Evolutionary conservation across 1,140 invertebrate species (phyloP), one percentile per base, ranked within the genome.

Genomic region (Subanguina moxae): DNA sequence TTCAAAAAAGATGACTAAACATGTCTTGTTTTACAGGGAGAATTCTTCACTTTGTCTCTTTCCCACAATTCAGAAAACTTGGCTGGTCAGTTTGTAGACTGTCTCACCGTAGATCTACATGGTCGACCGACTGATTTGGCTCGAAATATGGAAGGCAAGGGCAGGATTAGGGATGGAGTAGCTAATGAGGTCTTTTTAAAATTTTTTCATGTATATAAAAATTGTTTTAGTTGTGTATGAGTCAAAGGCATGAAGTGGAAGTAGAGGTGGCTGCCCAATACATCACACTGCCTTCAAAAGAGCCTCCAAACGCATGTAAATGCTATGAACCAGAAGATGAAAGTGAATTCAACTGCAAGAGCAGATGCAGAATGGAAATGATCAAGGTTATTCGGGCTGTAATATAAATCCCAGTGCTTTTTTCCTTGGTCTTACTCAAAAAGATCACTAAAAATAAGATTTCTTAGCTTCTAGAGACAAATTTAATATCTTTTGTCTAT

Each of bases 101-200:
- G 76, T 62, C 74, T 74, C 15, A 68, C 63, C 27, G 68, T 78
- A 23, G 76, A 78, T 61, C 64, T 78, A 38, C 76, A 78, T 57
- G 76, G 76, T 42, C 62, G 76, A 45, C 76, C 76, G n/a, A 28
- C 71, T 17, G 68, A 74, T 13, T 59, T 77, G 38, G 69, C 62
- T 30, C 62, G 76, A 64, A 77, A 76, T 57, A 79, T 80, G 77
- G 76, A 78, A 66, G 76, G 77, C n/a, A 80, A 78, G 43, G 76
- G 75, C 23, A 67, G 76, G 27, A 69, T 70, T 23, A 68, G 64
- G 45, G 77, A 78, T 64, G 76, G 76, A 46, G 65, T 75, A 57
- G 66, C 59, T 28, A 72, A 75, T 52, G 76, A 76, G 70, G 76
- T 78, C 62, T n/a, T 48, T 28, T 19, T 64, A 56, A 13, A 3